Evolutionary conservation across 2,113 vertebrate species (phyloP).

Genomic region (human): GRCh38 chr2:79302501-79303000

Average conservation of each 20-base stretch:
- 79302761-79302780: slow-evolving; percentile 58
- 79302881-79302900: background rate
- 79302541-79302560: slow-evolving; percentile 3
- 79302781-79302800: slow-evolving; percentile 58
- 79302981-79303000: background rate
- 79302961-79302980: slow-evolving; percentile 10
- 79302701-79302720: slow-evolving; percentile 29
- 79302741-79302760: slow-evolving; percentile 38
- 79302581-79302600: background rate
- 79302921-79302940: slow-evolving; percentile 25
- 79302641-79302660: slow-evolving; percentile 30
- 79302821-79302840: slow-evolving; percentile 56
- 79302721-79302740: background rate
- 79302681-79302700: slow-evolving; percentile 10
- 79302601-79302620: background rate
- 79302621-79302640: background rate
- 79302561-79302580: background rate
- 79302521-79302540: background rate
- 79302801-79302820: slow-evolving; percentile 59
- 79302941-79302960: slow-evolving; percentile 16
- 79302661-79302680: slow-evolving; percentile 22
- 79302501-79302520: background rate
- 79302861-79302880: slow-evolving; percentile 41
- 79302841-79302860: slow-evolving; percentile 44
- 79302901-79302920: slow-evolving; percentile 45